Conservation (phyloP, 1,140 invertebrate species). For the Drosophila pachea region DNA sequence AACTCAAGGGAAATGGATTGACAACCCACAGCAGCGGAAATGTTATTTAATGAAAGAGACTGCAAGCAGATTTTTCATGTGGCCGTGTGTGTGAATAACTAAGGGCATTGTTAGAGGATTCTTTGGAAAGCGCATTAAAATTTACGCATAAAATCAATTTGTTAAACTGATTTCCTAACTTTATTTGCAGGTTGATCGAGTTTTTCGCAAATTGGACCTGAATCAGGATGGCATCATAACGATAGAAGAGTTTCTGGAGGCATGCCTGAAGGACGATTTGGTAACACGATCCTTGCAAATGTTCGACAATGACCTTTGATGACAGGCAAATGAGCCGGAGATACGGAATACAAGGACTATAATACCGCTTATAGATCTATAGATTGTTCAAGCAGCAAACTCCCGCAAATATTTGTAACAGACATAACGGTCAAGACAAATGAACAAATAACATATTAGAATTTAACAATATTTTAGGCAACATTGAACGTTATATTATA, state of each 20-base stretch:
- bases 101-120: slow-evolving; percentile 10
- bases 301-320: slow-evolving; percentile 85
- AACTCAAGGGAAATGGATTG: slow-evolving; percentile 49
- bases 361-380: slow-evolving; percentile 77
- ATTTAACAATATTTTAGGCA: slow-evolving; percentile 64
- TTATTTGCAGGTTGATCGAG: slow-evolving; percentile 84
- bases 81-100: neutral
- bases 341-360: slow-evolving; percentile 71
- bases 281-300: slow-evolving; percentile 90
- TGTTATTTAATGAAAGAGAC: slow-evolving; percentile 62
- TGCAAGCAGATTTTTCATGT: slow-evolving; percentile 20
- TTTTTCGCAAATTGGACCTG: slow-evolving; percentile 94
- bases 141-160: neutral
- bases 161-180: neutral
- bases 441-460: slow-evolving; percentile 54
- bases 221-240: slow-evolving; percentile 97
- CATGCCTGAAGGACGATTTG: slow-evolving; percentile 93
- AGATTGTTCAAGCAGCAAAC: slow-evolving; percentile 25
- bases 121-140: neutral
- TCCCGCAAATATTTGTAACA: neutral
- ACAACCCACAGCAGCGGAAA: slow-evolving; percentile 39
- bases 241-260: slow-evolving; percentile 97
- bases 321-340: slow-evolving; percentile 61
- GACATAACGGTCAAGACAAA: slow-evolving; percentile 10
- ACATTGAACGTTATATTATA: slow-evolving; percentile 53